Evolutionary conservation across 2,113 vertebrate species (phyloP), one percentile per base, ranked within the genome.

Genomic region (Corythaeola cristata): DNA sequence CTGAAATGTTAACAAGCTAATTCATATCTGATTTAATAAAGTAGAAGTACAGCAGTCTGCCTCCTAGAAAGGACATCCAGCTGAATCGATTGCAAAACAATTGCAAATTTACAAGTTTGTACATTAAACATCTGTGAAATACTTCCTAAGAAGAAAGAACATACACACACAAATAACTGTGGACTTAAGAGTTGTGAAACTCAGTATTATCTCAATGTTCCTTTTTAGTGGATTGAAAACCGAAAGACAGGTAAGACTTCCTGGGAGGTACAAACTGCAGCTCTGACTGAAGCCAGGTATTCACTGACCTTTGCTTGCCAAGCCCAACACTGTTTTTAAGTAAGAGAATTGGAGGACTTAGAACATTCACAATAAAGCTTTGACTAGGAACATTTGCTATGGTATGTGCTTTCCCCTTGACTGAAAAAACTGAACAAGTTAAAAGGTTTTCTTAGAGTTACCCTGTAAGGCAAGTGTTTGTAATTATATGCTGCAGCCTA

Each of bases 171-270:
- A 87, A 72, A 60, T 11, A 11, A 58, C 64, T 53, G 35, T 18
- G 39, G 59, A 33, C 30, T 73, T 58, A 62, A 8, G 27, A 24
- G 35, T 35, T 55, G 30, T 32, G 49, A 83, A 91, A 75, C 16
- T 6, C 12, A 16, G 1, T n/a, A 30, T 30, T 64, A 60, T 5
- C 56, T 68, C 52, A n/a, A 4, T 0, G 0, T 6, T 39, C 18
- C 37, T 37, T 60, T 78, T 52, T 6, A 76, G 53, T 20, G 32
- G 16, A 56, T 37, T 33, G 45, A 6, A 6, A 72, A 22, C 9
- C 1, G 2, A 37, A 84, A 49, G 27, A 58, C 17, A 72, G 18
- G 53, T 3, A 16, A 52, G 52, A 35, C 27, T 39, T 72, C 49
- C 30, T 32, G n/a, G 22, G 37, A 76, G 4, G 4, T 6, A 82